These are phyloP conservation scores for Ophion ellenae DNA, from an alignment of 2,888 invertebrate genomes.

Conservation along the genomic window DNA sequence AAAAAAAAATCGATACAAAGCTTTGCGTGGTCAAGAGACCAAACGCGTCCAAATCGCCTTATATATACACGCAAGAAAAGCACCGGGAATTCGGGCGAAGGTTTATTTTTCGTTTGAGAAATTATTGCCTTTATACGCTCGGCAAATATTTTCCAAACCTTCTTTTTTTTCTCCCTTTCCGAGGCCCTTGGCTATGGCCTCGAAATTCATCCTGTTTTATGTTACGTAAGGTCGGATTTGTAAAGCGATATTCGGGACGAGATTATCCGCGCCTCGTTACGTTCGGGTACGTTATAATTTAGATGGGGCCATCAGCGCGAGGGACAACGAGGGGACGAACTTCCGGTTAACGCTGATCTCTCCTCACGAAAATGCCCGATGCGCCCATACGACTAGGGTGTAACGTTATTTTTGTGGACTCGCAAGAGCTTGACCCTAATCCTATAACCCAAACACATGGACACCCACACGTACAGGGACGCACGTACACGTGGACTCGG, in stretches of 20 bases:
- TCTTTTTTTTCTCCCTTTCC: constrained; percentile 6
- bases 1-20: constrained; percentile 69
- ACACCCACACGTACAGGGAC: neutral
- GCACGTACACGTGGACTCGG: neutral
- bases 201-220: constrained; percentile 44
- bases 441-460: constrained; percentile 33
- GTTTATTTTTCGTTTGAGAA: constrained; percentile 52
- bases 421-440: constrained; percentile 63
- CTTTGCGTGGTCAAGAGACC: constrained; percentile 60
- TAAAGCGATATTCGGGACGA: constrained; percentile 51
- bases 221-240: constrained; percentile 25
- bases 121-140: constrained; percentile 43
- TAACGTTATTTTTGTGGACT: constrained; percentile 63
- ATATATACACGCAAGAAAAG: constrained; percentile 48
- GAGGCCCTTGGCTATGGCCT: neutral
- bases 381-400: constrained; percentile 43
- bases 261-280: constrained; percentile 70
- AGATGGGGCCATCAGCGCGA: constrained; percentile 18
- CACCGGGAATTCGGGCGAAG: neutral
- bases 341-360: constrained; percentile 14
- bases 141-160: constrained; percentile 2
- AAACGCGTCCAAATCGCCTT: constrained; percentile 21
- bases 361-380: constrained; percentile 34
- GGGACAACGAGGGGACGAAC: constrained; percentile 28
- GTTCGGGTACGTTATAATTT: constrained; percentile 65